These are phyloP conservation scores for Labeo catla DNA, from an alignment of 2,113 vertebrate species.

Conservation along the genomic window DNA sequence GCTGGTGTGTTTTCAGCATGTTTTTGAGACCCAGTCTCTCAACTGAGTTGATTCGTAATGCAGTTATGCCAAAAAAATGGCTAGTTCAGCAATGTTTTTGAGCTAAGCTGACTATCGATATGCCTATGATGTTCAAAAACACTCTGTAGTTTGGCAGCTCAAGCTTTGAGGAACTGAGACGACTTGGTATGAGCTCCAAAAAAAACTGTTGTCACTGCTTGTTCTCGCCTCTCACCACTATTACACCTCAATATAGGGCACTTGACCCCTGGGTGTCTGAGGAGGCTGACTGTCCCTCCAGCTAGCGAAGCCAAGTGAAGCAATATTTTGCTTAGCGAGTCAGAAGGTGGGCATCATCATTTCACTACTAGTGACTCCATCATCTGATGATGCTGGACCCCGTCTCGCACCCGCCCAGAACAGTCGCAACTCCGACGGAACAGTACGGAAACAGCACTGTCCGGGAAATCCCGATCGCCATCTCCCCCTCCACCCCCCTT, in stretches of 20 bases:
- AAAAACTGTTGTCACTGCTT: not conserved
- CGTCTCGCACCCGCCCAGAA: slow-evolving; percentile 18
- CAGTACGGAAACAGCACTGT: slow-evolving; percentile 52
- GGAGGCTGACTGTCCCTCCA: not conserved
- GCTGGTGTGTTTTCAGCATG: not conserved
- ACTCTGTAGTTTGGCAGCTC: too few relatives aligned
- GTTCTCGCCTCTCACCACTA: not conserved
- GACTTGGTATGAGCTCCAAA: not conserved
- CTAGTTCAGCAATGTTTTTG: too few relatives aligned
- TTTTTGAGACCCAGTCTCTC: too few relatives aligned
- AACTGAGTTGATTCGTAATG: too few relatives aligned
- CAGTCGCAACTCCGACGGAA: slow-evolving; percentile 50
- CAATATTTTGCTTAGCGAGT: not conserved
- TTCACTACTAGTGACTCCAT: not conserved
- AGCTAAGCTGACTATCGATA: too few relatives aligned
- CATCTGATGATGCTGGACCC: slow-evolving; percentile 9
- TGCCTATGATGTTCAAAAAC: too few relatives aligned
- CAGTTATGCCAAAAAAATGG: too few relatives aligned
- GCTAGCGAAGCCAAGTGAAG: not conserved
- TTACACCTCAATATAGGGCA: not conserved
- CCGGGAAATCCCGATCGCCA: slow-evolving; percentile 74
- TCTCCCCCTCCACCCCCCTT: slow-evolving; percentile 63
- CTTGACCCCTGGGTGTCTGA: slow-evolving; percentile 12
- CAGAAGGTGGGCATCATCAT: not conserved
- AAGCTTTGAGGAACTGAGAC: not conserved